Conservation (phyloP, 2,888 invertebrate genomes). For the Electrophaes corylata region DNA sequence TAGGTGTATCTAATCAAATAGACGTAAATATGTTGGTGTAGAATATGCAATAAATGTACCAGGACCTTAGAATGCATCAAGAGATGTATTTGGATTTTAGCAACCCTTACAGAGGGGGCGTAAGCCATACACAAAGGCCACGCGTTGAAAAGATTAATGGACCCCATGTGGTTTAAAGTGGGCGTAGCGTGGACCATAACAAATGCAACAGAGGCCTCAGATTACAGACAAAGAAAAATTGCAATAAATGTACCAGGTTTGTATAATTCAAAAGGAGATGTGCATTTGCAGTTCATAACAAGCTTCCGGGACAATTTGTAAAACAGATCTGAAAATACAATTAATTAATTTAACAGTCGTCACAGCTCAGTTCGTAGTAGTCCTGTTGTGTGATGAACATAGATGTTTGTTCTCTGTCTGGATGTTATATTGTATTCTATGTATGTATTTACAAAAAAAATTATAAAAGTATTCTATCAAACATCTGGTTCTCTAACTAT, state of each 20-base stretch:
- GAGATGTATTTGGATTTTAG: slow-evolving; percentile 20
- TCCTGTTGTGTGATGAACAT: no score
- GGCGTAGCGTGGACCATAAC: background rate
- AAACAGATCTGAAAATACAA: no score
- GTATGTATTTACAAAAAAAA: no score
- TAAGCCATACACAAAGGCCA: slow-evolving; percentile 8
- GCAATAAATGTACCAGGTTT: slow-evolving; percentile 69
- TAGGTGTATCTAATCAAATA: no score
- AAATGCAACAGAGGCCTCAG: background rate
- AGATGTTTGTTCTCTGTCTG: no score
- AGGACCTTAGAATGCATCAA: slow-evolving; percentile 18
- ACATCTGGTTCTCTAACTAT: no score
- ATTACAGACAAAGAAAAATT: slow-evolving; percentile 39
- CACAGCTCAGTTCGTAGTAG: no score
- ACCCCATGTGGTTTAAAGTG: slow-evolving; percentile 15
- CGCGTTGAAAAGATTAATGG: slow-evolving; percentile 12
- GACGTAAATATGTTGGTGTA: no score
- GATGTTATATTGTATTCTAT: no score
- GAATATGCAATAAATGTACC: slow-evolving; percentile 37
- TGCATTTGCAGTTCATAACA: background rate
- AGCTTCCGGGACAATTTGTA: no score
- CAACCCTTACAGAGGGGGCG: slow-evolving; percentile 14
- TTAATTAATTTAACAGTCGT: no score
- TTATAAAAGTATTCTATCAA: no score
- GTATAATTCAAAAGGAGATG: slow-evolving; percentile 49